These are phyloP conservation scores for Chaetodon auriga DNA, from an alignment of 2,113 vertebrate species.

Conservation along the genomic window DNA sequence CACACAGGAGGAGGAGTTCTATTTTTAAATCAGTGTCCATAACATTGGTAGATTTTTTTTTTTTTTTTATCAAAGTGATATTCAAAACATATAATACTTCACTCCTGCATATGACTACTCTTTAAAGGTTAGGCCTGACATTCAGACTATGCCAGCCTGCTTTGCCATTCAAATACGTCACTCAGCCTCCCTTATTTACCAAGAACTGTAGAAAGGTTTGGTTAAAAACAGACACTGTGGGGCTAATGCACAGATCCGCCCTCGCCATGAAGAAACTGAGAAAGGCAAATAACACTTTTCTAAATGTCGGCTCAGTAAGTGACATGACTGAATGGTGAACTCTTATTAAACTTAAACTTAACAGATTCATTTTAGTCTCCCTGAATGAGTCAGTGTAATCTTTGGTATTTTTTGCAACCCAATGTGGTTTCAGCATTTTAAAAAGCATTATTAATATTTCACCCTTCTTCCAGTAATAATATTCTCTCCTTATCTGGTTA, in stretches of 20 bases:
- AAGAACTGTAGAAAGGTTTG: background rate
- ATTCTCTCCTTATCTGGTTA: conserved; percentile 76
- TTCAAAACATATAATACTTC: background rate
- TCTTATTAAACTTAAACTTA: background rate
- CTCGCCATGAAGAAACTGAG: background rate
- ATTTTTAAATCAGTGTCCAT: conserved; percentile 18
- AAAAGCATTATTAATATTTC: background rate
- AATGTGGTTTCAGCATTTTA: background rate
- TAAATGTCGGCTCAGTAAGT: background rate
- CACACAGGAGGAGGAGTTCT: background rate
- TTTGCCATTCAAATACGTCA: background rate
- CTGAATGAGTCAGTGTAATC: background rate
- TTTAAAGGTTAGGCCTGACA: background rate
- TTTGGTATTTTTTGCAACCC: background rate
- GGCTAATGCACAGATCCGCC: no score
- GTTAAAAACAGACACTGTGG: background rate
- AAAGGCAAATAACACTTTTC: background rate
- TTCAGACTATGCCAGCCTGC: background rate
- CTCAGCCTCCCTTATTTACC: no score
- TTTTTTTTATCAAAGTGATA: background rate
- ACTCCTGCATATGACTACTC: background rate
- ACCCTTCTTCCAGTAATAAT: background rate
- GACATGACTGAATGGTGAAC: background rate
- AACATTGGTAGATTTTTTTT: background rate
- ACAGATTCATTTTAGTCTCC: background rate